phyloP scores from a whole-genome alignment of 2,113 vertebrate species.

The Pheucticus melanocephalus region DNA sequence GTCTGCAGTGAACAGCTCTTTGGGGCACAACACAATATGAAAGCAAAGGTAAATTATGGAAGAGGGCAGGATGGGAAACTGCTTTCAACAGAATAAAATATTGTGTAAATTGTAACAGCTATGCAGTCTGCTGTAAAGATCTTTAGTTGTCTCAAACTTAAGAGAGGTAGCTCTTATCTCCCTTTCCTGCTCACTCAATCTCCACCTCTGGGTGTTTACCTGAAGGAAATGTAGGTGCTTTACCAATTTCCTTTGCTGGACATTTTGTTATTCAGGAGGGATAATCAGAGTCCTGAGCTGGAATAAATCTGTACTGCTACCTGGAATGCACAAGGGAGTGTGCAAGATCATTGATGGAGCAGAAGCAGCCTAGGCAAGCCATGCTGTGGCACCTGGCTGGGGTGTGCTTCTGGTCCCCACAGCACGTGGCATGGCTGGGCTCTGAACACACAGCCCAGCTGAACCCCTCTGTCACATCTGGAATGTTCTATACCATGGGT shows the following conservation, averaged over 20 bases:
- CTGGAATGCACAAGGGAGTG: neutral
- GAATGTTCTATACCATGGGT: too few species aligned
- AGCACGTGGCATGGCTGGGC: neutral
- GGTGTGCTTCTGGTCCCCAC: neutral
- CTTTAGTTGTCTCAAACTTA: neutral
- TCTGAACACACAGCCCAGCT: neutral
- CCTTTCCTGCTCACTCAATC: neutral
- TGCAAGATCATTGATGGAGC: neutral
- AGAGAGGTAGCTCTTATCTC: neutral
- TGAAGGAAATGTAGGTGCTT: neutral
- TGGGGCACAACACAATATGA: neutral
- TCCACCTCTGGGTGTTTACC: neutral
- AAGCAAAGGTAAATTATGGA: neutral
- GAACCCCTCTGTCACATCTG: neutral
- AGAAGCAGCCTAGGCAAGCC: neutral
- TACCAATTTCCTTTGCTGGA: neutral
- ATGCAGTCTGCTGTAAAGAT: neutral
- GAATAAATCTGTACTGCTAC: neutral
- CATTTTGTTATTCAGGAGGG: neutral
- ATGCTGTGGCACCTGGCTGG: neutral
- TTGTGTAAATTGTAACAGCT: neutral
- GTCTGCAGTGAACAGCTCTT: neutral
- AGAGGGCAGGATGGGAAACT: neutral
- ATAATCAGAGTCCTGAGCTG: neutral
- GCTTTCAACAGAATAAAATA: neutral